Conservation (phyloP, 64 coral and sea anemone species). For the Acropora tenuis region DNA sequence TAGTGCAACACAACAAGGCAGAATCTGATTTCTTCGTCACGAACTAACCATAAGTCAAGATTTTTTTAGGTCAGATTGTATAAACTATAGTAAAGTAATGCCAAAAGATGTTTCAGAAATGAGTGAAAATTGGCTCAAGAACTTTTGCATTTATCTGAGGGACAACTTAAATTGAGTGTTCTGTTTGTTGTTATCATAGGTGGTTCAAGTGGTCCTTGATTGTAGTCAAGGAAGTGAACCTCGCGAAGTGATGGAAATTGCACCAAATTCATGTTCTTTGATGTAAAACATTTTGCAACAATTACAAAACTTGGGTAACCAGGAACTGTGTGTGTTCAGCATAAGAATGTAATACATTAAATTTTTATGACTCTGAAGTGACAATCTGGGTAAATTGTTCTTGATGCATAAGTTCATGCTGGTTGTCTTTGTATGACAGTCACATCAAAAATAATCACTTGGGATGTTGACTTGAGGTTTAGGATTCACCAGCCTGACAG, state of each 20-base stretch:
- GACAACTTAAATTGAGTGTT: no score
- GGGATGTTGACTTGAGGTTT: slow-evolving; percentile 44
- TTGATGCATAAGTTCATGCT: slow-evolving; percentile 13
- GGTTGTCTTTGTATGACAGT: slow-evolving; percentile 22
- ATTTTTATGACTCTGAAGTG: not conserved
- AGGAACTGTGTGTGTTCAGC: not conserved
- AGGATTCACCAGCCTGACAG: slow-evolving; percentile 18
- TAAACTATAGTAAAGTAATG: no score
- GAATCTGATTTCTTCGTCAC: not conserved
- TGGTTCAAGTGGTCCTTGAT: slow-evolving; percentile 9
- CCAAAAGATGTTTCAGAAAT: no score
- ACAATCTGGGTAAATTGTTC: not conserved
- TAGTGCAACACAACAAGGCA: not conserved
- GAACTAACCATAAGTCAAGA: no score
- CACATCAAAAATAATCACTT: slow-evolving; percentile 24
- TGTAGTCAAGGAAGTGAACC: slow-evolving; percentile 28
- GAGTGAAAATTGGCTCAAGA: no score
- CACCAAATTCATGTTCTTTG: not conserved
- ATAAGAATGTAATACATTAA: not conserved
- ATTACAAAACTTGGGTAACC: not conserved
- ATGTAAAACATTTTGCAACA: not conserved
- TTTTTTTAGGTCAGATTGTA: no score
- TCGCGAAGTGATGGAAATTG: slow-evolving; percentile 2
- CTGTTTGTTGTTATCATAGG: not conserved
- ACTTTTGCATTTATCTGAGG: no score